Conservation (phyloP, 2,888 invertebrate genomes). For the Meta bourneti region DNA sequence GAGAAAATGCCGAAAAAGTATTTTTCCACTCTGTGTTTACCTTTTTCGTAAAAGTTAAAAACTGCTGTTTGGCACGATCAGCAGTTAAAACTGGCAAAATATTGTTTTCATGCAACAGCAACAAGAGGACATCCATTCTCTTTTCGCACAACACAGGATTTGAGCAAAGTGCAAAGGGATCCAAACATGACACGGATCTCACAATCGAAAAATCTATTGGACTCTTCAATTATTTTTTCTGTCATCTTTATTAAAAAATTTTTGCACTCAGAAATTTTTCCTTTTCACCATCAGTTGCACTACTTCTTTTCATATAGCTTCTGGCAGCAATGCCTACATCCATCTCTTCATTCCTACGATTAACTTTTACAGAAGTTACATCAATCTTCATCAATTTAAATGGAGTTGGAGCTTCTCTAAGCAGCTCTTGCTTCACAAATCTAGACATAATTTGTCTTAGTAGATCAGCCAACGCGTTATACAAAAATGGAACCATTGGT, state of each 20-base stretch:
- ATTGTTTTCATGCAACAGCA: not conserved
- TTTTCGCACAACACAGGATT: not conserved
- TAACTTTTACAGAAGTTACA: too few relatives aligned
- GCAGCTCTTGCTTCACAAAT: not conserved
- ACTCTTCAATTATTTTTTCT: not conserved
- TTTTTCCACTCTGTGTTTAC: not conserved
- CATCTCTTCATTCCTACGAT: not conserved
- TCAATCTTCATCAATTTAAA: not conserved
- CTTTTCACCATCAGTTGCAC: not conserved
- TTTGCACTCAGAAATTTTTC: slow-evolving; percentile 6
- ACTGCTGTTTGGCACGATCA: slow-evolving; percentile 9
- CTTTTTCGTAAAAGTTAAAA: slow-evolving; percentile 6
- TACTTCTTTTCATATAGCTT: not conserved
- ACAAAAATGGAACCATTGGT: not conserved
- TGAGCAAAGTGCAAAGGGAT: not conserved
- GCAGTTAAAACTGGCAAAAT: not conserved
- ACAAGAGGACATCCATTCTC: too few relatives aligned
- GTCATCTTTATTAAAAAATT: not conserved
- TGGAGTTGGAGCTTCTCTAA: not conserved
- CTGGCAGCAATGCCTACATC: not conserved
- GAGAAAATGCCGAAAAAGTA: not conserved
- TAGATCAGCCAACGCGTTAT: not conserved
- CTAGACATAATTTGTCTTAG: not conserved
- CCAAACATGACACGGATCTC: not conserved
- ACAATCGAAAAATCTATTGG: not conserved